Conservation (phyloP, 2,797 vertebrate genomes). For the Halcyon leucocephala region DNA sequence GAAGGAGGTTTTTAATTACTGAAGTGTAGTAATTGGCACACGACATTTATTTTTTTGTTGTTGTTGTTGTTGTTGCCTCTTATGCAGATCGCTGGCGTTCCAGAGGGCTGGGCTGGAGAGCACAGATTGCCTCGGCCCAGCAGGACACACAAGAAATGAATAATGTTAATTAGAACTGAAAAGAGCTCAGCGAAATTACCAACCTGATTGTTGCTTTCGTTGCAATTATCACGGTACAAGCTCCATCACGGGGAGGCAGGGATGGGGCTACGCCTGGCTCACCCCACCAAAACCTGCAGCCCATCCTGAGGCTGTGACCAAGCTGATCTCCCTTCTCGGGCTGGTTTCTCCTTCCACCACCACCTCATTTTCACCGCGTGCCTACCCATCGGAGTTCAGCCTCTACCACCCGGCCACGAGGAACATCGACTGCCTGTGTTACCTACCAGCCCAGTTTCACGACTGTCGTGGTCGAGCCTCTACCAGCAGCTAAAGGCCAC, state of each 20-base stretch:
- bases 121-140: constrained; percentile 70
- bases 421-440: too few species aligned
- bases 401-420: too few species aligned
- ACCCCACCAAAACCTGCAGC: neutral
- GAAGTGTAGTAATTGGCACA: constrained; percentile 30
- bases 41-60: neutral
- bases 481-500: too few species aligned
- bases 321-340: neutral
- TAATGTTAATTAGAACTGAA: constrained; percentile 74
- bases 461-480: too few species aligned
- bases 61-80: neutral
- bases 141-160: constrained; percentile 69
- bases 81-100: constrained; percentile 49
- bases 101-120: constrained; percentile 48
- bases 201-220: constrained; percentile 43
- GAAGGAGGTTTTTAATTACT: constrained; percentile 50
- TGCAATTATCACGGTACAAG: constrained; percentile 34
- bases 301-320: neutral
- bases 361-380: neutral
- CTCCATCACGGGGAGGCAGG: neutral
- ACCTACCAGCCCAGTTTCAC: too few species aligned
- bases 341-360: neutral
- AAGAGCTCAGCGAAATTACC: constrained; percentile 63
- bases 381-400: neutral
- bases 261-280: neutral